These are phyloP conservation scores for Bufo bufo DNA, from an alignment of 2,113 vertebrate species.

Conservation along the genomic window DNA sequence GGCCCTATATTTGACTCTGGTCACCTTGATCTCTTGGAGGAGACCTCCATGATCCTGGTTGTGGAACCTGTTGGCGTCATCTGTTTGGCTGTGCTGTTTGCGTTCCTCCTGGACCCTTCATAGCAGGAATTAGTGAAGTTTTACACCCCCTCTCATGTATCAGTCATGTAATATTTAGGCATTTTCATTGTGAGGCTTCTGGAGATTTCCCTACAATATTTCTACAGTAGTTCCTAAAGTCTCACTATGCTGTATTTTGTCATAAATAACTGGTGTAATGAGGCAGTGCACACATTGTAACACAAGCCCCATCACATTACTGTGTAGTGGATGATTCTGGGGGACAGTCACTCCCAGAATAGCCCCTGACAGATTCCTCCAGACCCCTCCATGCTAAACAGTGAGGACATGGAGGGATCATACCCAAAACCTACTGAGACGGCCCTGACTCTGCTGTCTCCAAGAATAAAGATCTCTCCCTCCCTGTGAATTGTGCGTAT, in stretches of 20 bases:
- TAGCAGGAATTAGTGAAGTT: neutral
- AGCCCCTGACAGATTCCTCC: neutral
- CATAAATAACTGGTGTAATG: neutral
- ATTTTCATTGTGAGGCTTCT: neutral
- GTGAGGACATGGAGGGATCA: neutral
- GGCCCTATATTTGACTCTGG: no score
- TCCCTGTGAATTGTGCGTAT: slow-evolving; percentile 8
- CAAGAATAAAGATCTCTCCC: neutral
- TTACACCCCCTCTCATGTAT: neutral
- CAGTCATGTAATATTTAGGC: neutral
- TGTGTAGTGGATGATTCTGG: neutral
- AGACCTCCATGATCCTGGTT: neutral
- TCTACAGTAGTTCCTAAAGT: neutral
- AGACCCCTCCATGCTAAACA: neutral
- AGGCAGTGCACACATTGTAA: neutral
- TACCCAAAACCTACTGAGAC: no score
- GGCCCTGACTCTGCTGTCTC: neutral
- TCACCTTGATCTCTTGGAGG: no score
- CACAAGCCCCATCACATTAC: neutral
- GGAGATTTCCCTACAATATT: neutral
- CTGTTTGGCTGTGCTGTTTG: neutral
- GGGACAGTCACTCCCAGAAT: neutral
- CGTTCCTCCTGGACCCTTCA: neutral
- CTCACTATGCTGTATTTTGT: neutral
- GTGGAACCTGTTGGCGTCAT: neutral